Conservation (phyloP, 2,113 vertebrate genomes). For the Orientallactaga bullata region DNA sequence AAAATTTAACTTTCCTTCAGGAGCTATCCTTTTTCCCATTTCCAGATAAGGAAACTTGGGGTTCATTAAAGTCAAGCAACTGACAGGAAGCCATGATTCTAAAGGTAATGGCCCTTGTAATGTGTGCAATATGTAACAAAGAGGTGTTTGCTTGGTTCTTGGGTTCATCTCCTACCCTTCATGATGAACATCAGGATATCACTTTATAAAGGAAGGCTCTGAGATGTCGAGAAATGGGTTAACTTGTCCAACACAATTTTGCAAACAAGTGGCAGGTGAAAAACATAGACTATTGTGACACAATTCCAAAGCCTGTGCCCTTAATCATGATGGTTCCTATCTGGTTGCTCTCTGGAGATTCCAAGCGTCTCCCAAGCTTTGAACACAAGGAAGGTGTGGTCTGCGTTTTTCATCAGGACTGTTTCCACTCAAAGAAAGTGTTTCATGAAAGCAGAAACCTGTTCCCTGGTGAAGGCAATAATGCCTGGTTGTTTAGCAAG, state of each 20-base stretch:
- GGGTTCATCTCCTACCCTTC: background rate
- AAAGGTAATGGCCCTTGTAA: background rate
- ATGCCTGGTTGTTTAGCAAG: background rate
- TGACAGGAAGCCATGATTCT: background rate
- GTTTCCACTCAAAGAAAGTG: background rate
- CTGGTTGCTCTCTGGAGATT: background rate
- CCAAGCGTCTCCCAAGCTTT: background rate
- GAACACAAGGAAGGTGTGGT: background rate
- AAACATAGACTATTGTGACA: background rate
- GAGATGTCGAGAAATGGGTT: background rate
- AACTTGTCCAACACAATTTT: background rate
- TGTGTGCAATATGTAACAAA: background rate
- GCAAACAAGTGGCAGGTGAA: background rate
- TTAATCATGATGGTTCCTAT: background rate
- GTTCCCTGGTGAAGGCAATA: background rate
- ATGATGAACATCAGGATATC: background rate
- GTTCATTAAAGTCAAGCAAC: background rate
- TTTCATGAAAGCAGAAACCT: background rate
- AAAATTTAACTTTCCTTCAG: background rate
- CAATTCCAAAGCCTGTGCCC: background rate
- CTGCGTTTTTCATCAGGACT: background rate
- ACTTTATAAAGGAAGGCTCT: background rate
- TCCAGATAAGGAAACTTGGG: conserved; percentile 25
- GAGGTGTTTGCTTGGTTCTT: background rate
- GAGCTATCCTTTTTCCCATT: background rate